Percentiles rank a stretch among this genome's conserved stretches.
These are phyloP conservation scores for Salvator merianae DNA, from an alignment of 2,113 vertebrate genomes.

Conservation along the genomic window DNA sequence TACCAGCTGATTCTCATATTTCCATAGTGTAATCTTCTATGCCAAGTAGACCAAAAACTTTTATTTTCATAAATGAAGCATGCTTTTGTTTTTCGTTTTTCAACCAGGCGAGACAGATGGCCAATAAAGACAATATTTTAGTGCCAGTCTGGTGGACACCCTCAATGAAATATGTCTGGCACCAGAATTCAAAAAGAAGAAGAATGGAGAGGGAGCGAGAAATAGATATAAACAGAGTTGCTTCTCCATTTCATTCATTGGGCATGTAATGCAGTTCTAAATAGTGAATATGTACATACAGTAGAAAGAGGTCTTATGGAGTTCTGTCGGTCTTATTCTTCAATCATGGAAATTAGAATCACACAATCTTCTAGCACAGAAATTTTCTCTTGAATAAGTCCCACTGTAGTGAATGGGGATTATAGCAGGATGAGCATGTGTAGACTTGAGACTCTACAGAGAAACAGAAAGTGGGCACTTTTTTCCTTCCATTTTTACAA, in stretches of 20 bases:
- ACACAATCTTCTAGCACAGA: not conserved
- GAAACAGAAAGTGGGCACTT: too few species aligned
- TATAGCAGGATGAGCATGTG: not conserved
- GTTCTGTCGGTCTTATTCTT: not conserved
- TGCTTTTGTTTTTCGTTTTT: conserved; percentile 64
- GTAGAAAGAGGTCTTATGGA: conserved; percentile 8
- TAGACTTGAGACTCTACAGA: too few species aligned
- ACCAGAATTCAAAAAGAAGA: conserved; percentile 66
- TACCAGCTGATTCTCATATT: conserved; percentile 52
- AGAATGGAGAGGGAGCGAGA: conserved; percentile 57
- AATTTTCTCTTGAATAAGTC: not conserved
- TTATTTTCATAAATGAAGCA: conserved; percentile 65
- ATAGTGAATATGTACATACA: too few species aligned
- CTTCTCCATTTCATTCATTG: conserved; percentile 64
- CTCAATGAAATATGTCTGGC: conserved; percentile 71
- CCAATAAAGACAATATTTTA: conserved; percentile 76
- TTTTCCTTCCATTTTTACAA: too few species aligned
- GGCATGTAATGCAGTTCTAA: conserved; percentile 23
- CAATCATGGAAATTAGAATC: not conserved
- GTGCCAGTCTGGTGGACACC: conserved; percentile 72
- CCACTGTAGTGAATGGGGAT: not conserved
- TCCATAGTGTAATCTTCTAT: conserved; percentile 55
- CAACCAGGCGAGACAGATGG: conserved; percentile 77
- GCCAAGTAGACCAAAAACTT: conserved; percentile 55
- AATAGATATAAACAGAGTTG: conserved; percentile 75